A percentile compares a stretch with the other conserved stretches of the same genome.
These are phyloP conservation scores for Echinarachnius parma DNA, from an alignment of 53 echinoderm and acorn worm genomes.

Conservation along the genomic window DNA sequence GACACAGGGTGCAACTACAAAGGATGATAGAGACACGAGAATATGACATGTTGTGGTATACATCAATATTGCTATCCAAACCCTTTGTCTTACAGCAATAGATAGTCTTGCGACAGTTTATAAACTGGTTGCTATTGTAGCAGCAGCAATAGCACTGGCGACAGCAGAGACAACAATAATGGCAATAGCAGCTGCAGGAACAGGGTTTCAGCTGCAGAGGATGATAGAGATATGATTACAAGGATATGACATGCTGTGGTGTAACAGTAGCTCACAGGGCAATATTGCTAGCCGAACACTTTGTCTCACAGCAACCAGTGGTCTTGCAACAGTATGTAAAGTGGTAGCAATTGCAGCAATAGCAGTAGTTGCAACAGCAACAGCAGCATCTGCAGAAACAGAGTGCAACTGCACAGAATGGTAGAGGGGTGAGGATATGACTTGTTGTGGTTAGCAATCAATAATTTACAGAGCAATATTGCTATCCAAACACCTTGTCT, in stretches of 20 bases:
- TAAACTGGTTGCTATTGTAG: no score
- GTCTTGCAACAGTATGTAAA: conserved; percentile 15
- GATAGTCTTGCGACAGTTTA: no score
- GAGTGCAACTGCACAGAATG: no score
- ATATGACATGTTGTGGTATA: conserved; percentile 14
- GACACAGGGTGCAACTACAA: conserved; percentile 2
- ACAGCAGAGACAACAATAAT: background rate
- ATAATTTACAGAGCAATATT: conserved; percentile 1
- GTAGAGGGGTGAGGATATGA: no score
- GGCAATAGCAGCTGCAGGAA: background rate
- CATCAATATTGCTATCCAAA: no score
- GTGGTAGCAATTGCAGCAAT: conserved; percentile 11
- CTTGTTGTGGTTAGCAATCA: no score
- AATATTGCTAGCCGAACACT: background rate
- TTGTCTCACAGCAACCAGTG: background rate
- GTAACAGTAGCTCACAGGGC: conserved; percentile 6
- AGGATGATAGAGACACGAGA: conserved; percentile 42
- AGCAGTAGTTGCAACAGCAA: conserved; percentile 21
- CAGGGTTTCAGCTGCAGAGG: no score
- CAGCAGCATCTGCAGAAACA: conserved; percentile 25
- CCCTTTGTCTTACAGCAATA: no score
- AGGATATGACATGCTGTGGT: no score
- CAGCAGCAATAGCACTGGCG: conserved; percentile 10
- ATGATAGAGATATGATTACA: no score
- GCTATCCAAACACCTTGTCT: background rate